A percentile compares a stretch with the other conserved stretches of the same genome.
Evolutionary conservation across 1,140 invertebrate genomes (phyloP).

Genomic region (Venturia canescens): DNA sequence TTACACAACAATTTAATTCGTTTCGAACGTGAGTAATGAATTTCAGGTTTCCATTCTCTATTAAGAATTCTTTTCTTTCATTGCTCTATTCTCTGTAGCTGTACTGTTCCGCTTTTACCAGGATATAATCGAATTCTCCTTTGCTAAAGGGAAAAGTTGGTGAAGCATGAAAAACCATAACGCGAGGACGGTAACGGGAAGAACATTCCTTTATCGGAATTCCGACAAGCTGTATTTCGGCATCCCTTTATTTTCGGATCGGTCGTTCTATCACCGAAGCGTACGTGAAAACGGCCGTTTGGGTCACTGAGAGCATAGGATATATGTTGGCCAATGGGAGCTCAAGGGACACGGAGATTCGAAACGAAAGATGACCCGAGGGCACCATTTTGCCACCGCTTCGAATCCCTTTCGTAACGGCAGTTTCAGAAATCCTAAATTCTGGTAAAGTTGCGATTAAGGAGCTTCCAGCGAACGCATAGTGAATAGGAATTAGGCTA

Average conservation of each 20-base stretch:
- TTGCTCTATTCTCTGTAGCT: background rate
- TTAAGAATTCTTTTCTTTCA: background rate
- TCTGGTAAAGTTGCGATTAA: constrained; percentile 60
- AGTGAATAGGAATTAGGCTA: constrained; percentile 61
- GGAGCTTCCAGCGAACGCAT: constrained; percentile 46
- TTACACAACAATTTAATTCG: too few relatives aligned
- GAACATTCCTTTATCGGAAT: constrained; percentile 41
- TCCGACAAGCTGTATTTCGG: constrained; percentile 26
- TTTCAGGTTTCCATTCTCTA: background rate
- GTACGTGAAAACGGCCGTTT: constrained; percentile 30
- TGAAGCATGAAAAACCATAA: constrained; percentile 39
- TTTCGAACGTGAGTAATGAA: background rate
- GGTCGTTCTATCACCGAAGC: constrained; percentile 21
- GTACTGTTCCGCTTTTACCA: constrained; percentile 26
- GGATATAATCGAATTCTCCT: constrained; percentile 29
- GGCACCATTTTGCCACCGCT: constrained; percentile 41
- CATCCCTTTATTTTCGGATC: constrained; percentile 40
- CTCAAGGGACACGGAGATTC: constrained; percentile 8
- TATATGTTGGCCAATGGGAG: background rate
- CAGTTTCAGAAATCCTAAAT: constrained; percentile 63
- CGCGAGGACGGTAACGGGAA: background rate
- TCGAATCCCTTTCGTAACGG: constrained; percentile 42
- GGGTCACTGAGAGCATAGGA: background rate
- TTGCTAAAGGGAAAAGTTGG: constrained; percentile 11
- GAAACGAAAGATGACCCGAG: constrained; percentile 32